These are phyloP conservation scores for Oligia strigilis DNA, from an alignment of 2,888 invertebrate genomes.

Conservation along the genomic window DNA sequence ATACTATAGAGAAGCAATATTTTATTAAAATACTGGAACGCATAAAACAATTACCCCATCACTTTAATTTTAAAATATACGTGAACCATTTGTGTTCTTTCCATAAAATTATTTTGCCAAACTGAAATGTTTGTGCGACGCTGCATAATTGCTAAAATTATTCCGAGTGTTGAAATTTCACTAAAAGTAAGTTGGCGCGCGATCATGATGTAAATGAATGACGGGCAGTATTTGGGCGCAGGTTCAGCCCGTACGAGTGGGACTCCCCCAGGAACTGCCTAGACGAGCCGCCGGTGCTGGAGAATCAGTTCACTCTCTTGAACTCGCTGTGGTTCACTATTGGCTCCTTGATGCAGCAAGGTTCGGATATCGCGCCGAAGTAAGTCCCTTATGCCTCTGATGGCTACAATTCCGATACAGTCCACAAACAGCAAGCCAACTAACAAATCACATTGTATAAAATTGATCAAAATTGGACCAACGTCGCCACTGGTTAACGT, in stretches of 20 bases:
- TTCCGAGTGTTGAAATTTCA: slow-evolving; percentile 48
- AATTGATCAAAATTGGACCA: slow-evolving; percentile 31
- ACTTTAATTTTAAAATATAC: neutral
- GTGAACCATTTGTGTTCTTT: slow-evolving; percentile 13
- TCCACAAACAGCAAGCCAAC: slow-evolving; percentile 44
- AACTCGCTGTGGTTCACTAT: slow-evolving; percentile 99
- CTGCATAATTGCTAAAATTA: slow-evolving; percentile 15
- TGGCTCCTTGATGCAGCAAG: slow-evolving; percentile 97
- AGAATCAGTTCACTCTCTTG: slow-evolving; percentile 97
- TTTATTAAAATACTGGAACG: neutral
- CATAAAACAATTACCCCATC: neutral
- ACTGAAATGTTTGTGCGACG: slow-evolving; percentile 1
- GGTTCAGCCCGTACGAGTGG: slow-evolving; percentile 98
- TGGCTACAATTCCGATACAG: slow-evolving; percentile 78
- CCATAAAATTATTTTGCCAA: neutral
- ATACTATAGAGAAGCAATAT: neutral
- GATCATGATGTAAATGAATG: slow-evolving; percentile 70
- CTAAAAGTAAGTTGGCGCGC: slow-evolving; percentile 57
- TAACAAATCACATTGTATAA: slow-evolving; percentile 24
- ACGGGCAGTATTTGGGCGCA: slow-evolving; percentile 89
- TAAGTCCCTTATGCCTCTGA: slow-evolving; percentile 90
- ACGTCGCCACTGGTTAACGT: slow-evolving; percentile 42
- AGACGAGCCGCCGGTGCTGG: slow-evolving; percentile 95
- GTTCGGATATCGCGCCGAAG: slow-evolving; percentile 97
- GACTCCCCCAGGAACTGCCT: slow-evolving; percentile 96